Evolutionary conservation across 2,888 invertebrate genomes (phyloP), one percentile per base, ranked within the genome.

Genomic region (Branchellion lobata): DNA sequence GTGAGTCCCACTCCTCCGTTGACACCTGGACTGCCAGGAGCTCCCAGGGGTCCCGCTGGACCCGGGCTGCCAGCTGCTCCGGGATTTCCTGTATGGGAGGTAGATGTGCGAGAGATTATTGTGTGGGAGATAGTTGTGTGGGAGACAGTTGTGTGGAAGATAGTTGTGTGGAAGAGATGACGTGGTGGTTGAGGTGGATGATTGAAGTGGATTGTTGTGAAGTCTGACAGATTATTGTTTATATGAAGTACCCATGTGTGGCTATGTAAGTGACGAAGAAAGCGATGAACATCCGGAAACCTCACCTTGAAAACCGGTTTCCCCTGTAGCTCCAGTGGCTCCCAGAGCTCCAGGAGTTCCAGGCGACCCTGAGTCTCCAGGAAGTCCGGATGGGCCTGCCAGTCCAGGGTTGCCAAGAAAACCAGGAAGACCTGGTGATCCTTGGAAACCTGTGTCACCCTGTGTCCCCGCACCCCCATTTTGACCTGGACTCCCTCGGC

Each of bases 351-450:
- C 79, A 27, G 24, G 72, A 80, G 65, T 24, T 24, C 80, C 81
- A n/a, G 69, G 72, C 14, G 47, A 51, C 21, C 80, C 80, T 69
- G 80, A 21, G 36, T 78, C 72, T 69, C 82, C 80, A 14, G 79
- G 14, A 3, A n/a, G 18, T 18, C 78, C 78, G 2, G 65, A 11
- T 11, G 31, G 27, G 29, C 79, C 79, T 71, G 51, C 47, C 21
- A 31, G 53, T n/a, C 81, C 81, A 24, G 51, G 1, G 11, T 73
- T 18, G 5, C 81, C 81, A 27, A 21, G 21, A 29, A 1, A 40
- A 29, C 29, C 73, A 14, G 61, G 21, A 57, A n/a, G 21, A 24
- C 61, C 61, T 8, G 24, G 24, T 24, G n/a, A n/a, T 14, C 61
- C 61, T 14, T 5, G 8, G 5, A 24, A n/a, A 73, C 81, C 81